Conservation (phyloP, 92 coral and sea anemone species). For the Umimayanthus kanabou region DNA sequence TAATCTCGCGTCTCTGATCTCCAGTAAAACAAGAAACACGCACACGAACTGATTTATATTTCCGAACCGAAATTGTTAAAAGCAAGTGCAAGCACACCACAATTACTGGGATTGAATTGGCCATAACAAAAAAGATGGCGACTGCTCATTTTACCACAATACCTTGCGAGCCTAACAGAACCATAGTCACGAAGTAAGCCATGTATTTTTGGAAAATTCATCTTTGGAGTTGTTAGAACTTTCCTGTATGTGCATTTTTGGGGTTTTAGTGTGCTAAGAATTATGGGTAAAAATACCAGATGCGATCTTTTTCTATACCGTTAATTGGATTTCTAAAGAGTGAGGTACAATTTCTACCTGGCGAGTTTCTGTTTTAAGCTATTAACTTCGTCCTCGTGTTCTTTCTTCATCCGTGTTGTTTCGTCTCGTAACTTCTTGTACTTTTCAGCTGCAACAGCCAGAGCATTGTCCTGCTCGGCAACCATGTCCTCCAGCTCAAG, state of each 20-base stretch:
- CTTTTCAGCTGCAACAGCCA: slow-evolving; percentile 96
- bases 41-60: not conserved
- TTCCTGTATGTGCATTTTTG: no score
- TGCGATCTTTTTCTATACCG: no score
- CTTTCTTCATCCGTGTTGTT: slow-evolving; percentile 62
- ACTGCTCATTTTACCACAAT: no score
- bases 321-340: not conserved
- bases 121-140: no score
- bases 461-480: slow-evolving; percentile 96
- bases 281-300: no score
- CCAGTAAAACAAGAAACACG: not conserved
- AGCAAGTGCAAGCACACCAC: not conserved
- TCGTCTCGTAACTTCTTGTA: slow-evolving; percentile 83
- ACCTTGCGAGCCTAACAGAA: no score
- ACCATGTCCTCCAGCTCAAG: slow-evolving; percentile 92
- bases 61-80: not conserved
- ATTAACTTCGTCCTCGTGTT: slow-evolving; percentile 77
- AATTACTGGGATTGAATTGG: no score
- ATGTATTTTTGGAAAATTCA: no score
- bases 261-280: no score
- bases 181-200: no score
- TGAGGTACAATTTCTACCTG: slow-evolving; percentile 43
- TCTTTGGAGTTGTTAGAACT: no score
- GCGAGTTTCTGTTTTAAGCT: slow-evolving; percentile 63
- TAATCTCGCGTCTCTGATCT: not conserved